Evolutionary conservation across 2,113 vertebrate genomes (phyloP), one percentile per base, ranked within the genome.

Genomic region (Pipa parva): DNA sequence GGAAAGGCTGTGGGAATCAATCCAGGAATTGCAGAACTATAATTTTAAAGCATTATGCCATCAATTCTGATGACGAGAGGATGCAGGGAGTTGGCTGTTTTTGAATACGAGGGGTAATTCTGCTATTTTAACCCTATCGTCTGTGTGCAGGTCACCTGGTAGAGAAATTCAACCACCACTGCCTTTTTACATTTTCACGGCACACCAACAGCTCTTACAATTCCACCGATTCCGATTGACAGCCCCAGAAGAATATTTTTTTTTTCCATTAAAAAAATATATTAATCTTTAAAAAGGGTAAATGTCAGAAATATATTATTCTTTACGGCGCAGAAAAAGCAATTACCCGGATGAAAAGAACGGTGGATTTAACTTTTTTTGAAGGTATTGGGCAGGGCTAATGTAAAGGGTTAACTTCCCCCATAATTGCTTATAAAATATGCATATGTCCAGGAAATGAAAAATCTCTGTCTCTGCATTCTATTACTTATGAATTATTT

Each of bases 201-300:
- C 58, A 66, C 52, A 29, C 29, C 11, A 57, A 59, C 26, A 58
- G 45, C 65, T 51, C 56, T 68, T 68, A 56, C 65, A 59, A 46
- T 56, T 60, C 39, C 48, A 59, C 56, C 27, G 31, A 29, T 25
- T 31, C 65, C 60, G 65, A 17, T 18, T 59, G 29, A 31, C 59
- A 50, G 48, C 12, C 55, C 64, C 36, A 51, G 12, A 42, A 24
- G 46, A 42, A 4, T 13, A n/a, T 42, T 42, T 31, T 31, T 10
- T 31, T 15, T n/a, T 42, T 4, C 15, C n/a, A n/a, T 15, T 2
- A n/a, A 1, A n/a, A 4, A 42, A 15, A 39, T 39, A 15, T 13
- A 5, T 42, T 1, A 42, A 42, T 13, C 13, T 42, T n/a, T n/a
- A n/a, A n/a, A 42, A 15, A 17, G 39, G 39, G 39, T 18, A 42